phyloP scores from a whole-genome alignment of 2,797 vertebrate species.

The Cynopterus sphinx region DNA sequence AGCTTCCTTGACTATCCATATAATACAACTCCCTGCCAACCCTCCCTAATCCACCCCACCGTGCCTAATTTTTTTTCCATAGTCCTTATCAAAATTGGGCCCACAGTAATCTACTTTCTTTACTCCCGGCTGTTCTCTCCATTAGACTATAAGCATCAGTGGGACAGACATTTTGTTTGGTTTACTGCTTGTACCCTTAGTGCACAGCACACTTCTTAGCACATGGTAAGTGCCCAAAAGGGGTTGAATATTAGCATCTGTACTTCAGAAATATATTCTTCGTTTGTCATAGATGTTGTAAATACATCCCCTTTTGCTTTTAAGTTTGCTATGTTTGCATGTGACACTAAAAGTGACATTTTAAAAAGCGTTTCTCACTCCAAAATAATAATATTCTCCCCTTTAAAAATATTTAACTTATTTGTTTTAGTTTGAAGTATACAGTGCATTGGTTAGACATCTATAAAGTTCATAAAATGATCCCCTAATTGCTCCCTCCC shows the following conservation, averaged over 20 bases:
- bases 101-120: background rate
- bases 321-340: background rate
- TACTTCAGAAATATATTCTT: background rate
- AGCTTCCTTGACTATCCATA: background rate
- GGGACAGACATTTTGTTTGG: background rate
- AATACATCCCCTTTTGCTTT: background rate
- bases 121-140: background rate
- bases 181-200: background rate
- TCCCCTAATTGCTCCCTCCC: too few relatives aligned
- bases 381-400: background rate
- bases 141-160: background rate
- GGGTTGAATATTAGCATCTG: background rate
- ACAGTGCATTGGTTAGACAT: too few relatives aligned
- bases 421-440: too few relatives aligned
- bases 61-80: background rate
- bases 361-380: background rate
- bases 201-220: background rate
- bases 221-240: background rate
- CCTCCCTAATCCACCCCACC: background rate
- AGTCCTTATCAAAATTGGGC: background rate
- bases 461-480: too few relatives aligned
- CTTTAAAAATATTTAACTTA: background rate
- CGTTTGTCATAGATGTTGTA: background rate
- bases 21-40: background rate
- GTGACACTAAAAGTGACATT: conserved; percentile 6